A percentile compares a stretch with the other conserved stretches of the same genome.
These are phyloP conservation scores for Gobio gobio DNA, from an alignment of 2,113 vertebrate species.

Conservation along the genomic window DNA sequence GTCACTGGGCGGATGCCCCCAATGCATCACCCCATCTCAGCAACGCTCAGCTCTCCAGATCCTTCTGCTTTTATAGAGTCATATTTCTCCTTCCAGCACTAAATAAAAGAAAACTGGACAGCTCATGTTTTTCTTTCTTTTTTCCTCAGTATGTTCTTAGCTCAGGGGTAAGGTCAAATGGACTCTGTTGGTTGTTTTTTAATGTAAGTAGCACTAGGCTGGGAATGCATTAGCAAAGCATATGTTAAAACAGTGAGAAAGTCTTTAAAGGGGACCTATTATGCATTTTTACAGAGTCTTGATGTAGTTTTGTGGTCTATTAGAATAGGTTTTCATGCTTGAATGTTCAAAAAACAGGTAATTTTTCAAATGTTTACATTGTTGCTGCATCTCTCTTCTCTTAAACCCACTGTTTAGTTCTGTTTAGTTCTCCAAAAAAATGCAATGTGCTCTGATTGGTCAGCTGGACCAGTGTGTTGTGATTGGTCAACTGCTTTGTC, in stretches of 20 bases:
- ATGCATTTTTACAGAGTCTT: too few species aligned
- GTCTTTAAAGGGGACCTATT: not conserved
- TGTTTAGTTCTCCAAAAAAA: too few species aligned
- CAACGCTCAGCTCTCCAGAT: constrained; percentile 34
- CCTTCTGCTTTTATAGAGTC: constrained; percentile 48
- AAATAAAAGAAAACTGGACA: constrained; percentile 59
- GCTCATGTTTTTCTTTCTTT: constrained; percentile 50
- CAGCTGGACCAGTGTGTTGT: too few species aligned
- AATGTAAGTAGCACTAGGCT: constrained; percentile 37
- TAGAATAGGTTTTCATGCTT: too few species aligned
- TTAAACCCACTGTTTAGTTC: too few species aligned
- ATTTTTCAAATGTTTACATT: too few species aligned
- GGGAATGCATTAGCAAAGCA: constrained; percentile 30
- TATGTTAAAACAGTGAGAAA: constrained; percentile 16
- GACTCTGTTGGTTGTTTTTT: constrained; percentile 34
- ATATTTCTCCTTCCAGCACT: constrained; percentile 54
- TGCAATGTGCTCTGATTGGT: too few species aligned
- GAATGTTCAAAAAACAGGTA: too few species aligned
- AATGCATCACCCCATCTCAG: constrained; percentile 41
- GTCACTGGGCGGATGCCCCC: constrained; percentile 38
- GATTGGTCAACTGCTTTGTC: too few species aligned
- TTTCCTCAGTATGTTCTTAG: constrained; percentile 24
- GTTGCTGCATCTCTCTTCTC: too few species aligned
- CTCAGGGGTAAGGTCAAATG: constrained; percentile 49
- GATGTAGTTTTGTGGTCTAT: too few species aligned